Percentiles rank a stretch among this genome's conserved stretches.
phyloP scores from a whole-genome alignment of 2,797 vertebrate genomes.

The Urosaurus nigricauda region DNA sequence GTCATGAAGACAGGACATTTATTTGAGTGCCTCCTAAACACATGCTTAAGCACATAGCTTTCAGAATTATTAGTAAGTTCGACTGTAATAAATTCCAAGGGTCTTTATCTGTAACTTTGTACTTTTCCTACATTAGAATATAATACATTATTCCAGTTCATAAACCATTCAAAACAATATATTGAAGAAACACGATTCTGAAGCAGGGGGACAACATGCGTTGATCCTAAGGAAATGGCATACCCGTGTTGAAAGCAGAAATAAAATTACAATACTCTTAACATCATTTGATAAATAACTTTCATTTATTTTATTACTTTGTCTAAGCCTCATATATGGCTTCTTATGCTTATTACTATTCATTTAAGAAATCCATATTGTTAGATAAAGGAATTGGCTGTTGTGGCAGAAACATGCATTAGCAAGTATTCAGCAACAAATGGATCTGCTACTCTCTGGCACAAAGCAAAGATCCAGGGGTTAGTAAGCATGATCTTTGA shows the following conservation, averaged over 20 bases:
- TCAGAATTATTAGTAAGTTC: slow-evolving; percentile 1
- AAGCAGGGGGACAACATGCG: not conserved
- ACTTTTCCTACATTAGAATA: not conserved
- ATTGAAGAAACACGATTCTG: not conserved
- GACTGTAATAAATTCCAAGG: slow-evolving; percentile 1
- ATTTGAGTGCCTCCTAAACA: too few species aligned
- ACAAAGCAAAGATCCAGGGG: not conserved
- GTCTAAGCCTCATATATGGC: not conserved
- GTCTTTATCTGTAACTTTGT: not conserved
- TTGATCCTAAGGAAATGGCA: too few species aligned
- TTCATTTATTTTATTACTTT: not conserved
- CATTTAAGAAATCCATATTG: not conserved
- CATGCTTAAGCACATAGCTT: not conserved
- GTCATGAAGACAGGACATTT: not conserved
- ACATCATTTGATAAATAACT: slow-evolving; percentile 4
- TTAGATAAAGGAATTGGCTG: not conserved
- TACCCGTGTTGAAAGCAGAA: not conserved
- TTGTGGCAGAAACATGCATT: not conserved
- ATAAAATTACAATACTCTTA: not conserved
- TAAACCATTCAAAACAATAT: not conserved
- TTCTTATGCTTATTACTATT: not conserved
- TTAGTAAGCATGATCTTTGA: not conserved
- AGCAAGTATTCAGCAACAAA: not conserved
- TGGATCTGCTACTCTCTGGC: not conserved
- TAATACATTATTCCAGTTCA: not conserved